Conservation (phyloP, 2,888 invertebrate genomes). For the Dolichopus griseipennis region DNA sequence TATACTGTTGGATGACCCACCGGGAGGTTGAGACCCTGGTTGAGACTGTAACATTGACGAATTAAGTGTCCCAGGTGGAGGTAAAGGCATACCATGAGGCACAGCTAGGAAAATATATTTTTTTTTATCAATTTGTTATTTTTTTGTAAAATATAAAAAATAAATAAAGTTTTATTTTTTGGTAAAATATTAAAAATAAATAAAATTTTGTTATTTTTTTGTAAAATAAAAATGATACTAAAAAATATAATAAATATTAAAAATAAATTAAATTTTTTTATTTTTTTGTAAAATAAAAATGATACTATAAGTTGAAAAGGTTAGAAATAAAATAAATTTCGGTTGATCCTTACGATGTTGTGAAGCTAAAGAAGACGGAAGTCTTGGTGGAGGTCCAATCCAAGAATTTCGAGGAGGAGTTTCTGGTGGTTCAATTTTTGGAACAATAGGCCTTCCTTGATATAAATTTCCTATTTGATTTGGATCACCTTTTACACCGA, state of each 20-base stretch:
- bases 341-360: conserved; percentile 17
- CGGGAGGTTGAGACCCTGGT: conserved; percentile 40
- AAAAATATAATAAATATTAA: conserved; percentile 14
- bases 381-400: conserved; percentile 41
- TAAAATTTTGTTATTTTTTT: neutral
- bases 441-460: conserved; percentile 38
- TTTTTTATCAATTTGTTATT: no score
- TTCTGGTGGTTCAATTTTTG: conserved; percentile 35
- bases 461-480: conserved; percentile 42
- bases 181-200: no score
- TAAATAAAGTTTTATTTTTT: no score
- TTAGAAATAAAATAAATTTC: conserved; percentile 9
- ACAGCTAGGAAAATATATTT: conserved; percentile 29
- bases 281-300: conserved; percentile 14
- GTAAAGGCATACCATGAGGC: conserved; percentile 40
- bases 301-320: conserved; percentile 4
- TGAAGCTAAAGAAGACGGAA: conserved; percentile 27
- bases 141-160: no score
- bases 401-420: conserved; percentile 36
- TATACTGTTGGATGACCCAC: conserved; percentile 27
- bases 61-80: conserved; percentile 25
- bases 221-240: conserved; percentile 11
- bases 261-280: conserved; percentile 3
- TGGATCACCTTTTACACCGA: conserved; percentile 29
- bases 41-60: conserved; percentile 37